Conservation (phyloP, 2,113 vertebrate species). For the Misgurnus anguillicaudatus region DNA sequence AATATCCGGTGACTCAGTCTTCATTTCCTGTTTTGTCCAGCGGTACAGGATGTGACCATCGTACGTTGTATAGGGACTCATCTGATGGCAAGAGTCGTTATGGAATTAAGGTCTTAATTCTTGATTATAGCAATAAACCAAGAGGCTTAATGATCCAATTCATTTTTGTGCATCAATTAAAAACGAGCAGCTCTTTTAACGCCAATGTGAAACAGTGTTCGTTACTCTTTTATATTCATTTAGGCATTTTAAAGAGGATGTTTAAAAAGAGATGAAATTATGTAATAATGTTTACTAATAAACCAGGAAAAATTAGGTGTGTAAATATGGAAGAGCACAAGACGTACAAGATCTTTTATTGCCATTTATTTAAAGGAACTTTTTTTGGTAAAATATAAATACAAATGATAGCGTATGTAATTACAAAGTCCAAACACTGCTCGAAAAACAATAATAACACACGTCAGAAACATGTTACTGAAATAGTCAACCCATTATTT, state of each 20-base stretch:
- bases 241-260: background rate
- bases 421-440: slow-evolving; percentile 94
- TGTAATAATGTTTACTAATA: too few species aligned
- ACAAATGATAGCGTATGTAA: slow-evolving; percentile 92
- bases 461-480: slow-evolving; percentile 86
- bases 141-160: slow-evolving; percentile 22
- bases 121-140: slow-evolving; percentile 6
- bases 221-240: background rate
- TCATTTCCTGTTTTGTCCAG: slow-evolving; percentile 53
- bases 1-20: slow-evolving; percentile 52
- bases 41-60: slow-evolving; percentile 46
- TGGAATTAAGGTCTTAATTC: slow-evolving; percentile 18
- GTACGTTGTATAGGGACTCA: background rate
- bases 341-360: slow-evolving; percentile 82
- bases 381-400: slow-evolving; percentile 98
- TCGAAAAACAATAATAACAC: slow-evolving; percentile 89
- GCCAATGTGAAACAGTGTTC: background rate
- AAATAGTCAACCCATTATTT: slow-evolving; percentile 77
- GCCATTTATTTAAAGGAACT: slow-evolving; percentile 83
- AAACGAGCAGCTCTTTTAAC: background rate
- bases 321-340: slow-evolving; percentile 16
- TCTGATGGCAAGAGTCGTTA: slow-evolving; percentile 8
- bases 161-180: slow-evolving; percentile 3
- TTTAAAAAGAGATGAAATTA: background rate
- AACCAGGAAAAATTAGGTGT: background rate